Evolutionary conservation across 2,113 vertebrate genomes (phyloP).

Genomic region (Boulengeromyrus knoepffleri): DNA sequence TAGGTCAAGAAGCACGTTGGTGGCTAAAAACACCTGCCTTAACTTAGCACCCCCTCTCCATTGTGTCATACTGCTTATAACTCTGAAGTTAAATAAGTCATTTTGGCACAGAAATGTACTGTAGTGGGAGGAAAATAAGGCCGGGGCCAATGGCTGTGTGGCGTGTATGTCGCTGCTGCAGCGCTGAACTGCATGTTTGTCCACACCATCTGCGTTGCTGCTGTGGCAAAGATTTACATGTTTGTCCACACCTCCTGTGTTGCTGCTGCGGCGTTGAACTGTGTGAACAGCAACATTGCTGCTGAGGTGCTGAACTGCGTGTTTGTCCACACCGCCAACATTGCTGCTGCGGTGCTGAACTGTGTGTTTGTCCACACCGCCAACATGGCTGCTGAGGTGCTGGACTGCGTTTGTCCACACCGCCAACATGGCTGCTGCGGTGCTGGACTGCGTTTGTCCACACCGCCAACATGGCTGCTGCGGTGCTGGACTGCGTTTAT

Average conservation of each 20-base stretch:
- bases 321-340: too few relatives aligned
- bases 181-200: too few relatives aligned
- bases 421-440: too few relatives aligned
- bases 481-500: neutral
- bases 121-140: neutral
- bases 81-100: neutral
- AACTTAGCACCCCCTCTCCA: neutral
- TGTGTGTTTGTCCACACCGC: too few relatives aligned
- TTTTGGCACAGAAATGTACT: neutral
- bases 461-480: neutral
- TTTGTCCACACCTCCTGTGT: neutral
- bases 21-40: neutral
- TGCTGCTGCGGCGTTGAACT: too few relatives aligned
- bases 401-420: too few relatives aligned
- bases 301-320: too few relatives aligned
- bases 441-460: too few relatives aligned
- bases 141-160: neutral
- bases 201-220: too few relatives aligned
- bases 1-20: neutral
- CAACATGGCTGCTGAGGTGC: too few relatives aligned
- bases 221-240: accelerated
- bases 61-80: neutral
- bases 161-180: neutral
- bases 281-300: too few relatives aligned
- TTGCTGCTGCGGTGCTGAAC: too few relatives aligned